A percentile compares a stretch with the other conserved stretches of the same genome.
These are phyloP conservation scores for Gouania willdenowi DNA, from an alignment of 2,797 vertebrate species.

Conservation along the genomic window DNA sequence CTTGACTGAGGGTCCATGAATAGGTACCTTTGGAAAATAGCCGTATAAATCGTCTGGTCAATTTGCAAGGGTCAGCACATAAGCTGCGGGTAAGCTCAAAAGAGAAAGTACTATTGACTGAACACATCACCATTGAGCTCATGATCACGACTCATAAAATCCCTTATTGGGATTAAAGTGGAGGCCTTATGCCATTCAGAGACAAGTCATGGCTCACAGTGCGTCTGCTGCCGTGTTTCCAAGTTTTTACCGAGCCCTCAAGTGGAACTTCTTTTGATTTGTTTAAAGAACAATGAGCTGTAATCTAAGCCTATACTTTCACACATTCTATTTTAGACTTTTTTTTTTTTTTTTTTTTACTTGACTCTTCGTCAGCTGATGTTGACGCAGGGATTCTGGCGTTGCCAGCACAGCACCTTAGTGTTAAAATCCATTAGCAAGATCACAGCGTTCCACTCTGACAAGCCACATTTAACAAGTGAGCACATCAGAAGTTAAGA, in stretches of 20 bases:
- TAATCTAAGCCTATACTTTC: slow-evolving; percentile 18
- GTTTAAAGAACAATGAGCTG: slow-evolving; percentile 1
- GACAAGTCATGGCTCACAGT: slow-evolving; percentile 22
- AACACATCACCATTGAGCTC: slow-evolving; percentile 47
- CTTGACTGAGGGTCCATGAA: slow-evolving; percentile 42
- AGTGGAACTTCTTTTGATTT: slow-evolving; percentile 20
- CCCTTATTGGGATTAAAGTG: slow-evolving; percentile 57
- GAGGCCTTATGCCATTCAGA: slow-evolving; percentile 29
- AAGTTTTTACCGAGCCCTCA: slow-evolving; percentile 16
- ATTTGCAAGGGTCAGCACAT: slow-evolving; percentile 48
- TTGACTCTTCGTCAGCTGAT: slow-evolving; percentile 16
- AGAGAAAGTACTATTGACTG: slow-evolving; percentile 34
- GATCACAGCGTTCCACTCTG: slow-evolving; percentile 31
- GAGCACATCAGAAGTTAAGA: slow-evolving; percentile 4
- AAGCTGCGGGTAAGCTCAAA: slow-evolving; percentile 30
- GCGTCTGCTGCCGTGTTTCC: slow-evolving; percentile 3
- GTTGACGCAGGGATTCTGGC: slow-evolving; percentile 22
- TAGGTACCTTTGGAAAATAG: slow-evolving; percentile 58
- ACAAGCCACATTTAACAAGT: slow-evolving; percentile 32
- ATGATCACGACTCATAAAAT: slow-evolving; percentile 64
- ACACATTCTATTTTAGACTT: slow-evolving; percentile 26
- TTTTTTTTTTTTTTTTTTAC: slow-evolving; percentile 4
- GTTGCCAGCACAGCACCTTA: slow-evolving; percentile 26
- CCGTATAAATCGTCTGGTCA: slow-evolving; percentile 65
- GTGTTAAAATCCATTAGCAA: slow-evolving; percentile 42